Evolutionary conservation across 1,140 invertebrate species (phyloP).

Genomic region (Bombus superbus): DNA sequence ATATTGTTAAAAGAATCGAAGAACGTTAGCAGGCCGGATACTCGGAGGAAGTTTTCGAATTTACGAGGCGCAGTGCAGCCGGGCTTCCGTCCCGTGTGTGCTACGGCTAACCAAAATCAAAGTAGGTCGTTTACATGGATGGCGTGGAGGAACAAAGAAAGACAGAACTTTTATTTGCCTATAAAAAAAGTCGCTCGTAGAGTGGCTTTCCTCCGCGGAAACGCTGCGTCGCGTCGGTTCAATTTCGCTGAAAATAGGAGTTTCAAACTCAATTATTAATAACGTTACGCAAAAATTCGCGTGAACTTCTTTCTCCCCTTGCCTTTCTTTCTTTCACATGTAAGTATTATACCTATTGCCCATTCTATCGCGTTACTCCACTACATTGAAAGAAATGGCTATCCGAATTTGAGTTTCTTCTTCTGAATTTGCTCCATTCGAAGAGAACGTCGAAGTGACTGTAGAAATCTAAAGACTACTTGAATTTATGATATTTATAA

Average conservation of each 20-base stretch:
- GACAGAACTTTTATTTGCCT: slow-evolving; percentile 71
- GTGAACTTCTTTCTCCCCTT: neutral
- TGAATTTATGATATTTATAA: no score
- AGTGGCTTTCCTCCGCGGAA: neutral
- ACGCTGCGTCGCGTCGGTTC: neutral
- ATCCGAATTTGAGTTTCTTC: neutral
- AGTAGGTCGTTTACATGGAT: slow-evolving; percentile 58
- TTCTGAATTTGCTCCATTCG: neutral
- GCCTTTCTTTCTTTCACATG: neutral
- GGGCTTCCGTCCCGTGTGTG: neutral
- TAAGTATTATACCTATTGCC: neutral
- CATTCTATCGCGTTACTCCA: neutral
- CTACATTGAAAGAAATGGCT: neutral
- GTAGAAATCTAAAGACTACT: no score
- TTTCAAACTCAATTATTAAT: slow-evolving; percentile 33
- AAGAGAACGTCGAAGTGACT: neutral
- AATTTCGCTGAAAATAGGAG: neutral
- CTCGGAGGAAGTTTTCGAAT: slow-evolving; percentile 51
- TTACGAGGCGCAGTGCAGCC: slow-evolving; percentile 30
- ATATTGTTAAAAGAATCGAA: slow-evolving; percentile 54
- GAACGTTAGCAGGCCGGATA: slow-evolving; percentile 24
- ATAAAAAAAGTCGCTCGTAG: slow-evolving; percentile 25
- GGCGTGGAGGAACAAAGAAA: neutral
- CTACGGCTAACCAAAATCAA: slow-evolving; percentile 39
- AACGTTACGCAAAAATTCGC: neutral